Evolutionary conservation across 2,113 vertebrate genomes (phyloP).

Genomic region (Probosciger aterrimus): DNA sequence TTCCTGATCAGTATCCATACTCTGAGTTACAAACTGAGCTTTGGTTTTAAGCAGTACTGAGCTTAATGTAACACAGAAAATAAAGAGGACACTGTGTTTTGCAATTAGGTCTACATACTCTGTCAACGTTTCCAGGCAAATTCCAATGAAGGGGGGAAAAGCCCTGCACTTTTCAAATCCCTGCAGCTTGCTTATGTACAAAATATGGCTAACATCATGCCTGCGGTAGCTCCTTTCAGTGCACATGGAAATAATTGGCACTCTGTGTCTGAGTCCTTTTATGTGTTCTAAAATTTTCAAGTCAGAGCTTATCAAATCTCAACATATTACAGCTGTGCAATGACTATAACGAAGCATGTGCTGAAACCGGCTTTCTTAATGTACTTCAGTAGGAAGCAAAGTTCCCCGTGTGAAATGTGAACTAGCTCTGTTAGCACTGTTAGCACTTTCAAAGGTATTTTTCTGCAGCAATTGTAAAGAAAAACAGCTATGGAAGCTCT

Average conservation of each 20-base stretch:
- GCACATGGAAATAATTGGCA: background rate
- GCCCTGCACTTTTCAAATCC: background rate
- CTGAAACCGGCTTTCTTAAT: background rate
- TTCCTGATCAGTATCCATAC: background rate
- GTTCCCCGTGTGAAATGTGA: background rate
- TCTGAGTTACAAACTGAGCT: background rate
- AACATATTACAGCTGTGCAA: background rate
- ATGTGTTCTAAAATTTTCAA: background rate
- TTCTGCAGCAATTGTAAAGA: background rate
- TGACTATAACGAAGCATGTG: background rate
- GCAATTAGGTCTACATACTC: background rate
- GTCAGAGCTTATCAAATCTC: background rate
- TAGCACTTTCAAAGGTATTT: background rate
- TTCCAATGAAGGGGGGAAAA: background rate
- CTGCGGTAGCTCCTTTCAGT: background rate
- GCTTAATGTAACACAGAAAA: background rate
- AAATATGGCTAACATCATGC: background rate
- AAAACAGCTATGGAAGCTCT: background rate
- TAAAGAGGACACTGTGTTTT: background rate
- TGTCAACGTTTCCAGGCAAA: background rate
- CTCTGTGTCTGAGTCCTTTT: background rate
- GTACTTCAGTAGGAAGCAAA: background rate
- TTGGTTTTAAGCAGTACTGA: background rate
- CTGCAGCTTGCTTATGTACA: background rate
- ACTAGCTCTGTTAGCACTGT: background rate